phyloP scores from a whole-genome alignment of 2,888 invertebrate species.

The Lepidocyrtoides sp. region DNA sequence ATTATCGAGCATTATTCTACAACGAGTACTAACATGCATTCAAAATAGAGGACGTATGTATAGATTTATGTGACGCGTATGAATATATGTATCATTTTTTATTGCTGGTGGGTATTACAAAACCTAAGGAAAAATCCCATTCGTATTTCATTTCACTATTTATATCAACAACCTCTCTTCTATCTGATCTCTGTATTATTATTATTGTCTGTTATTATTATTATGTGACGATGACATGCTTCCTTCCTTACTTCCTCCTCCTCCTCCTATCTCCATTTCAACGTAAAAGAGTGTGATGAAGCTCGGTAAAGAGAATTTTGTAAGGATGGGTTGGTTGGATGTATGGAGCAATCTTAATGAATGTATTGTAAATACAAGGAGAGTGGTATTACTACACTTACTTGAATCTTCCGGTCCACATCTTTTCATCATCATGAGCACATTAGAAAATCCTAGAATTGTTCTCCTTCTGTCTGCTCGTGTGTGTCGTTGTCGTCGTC shows the following conservation, averaged over 20 bases:
- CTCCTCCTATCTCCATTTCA: neutral
- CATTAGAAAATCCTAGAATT: neutral
- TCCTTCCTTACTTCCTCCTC: neutral
- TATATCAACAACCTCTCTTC: neutral
- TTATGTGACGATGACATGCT: neutral
- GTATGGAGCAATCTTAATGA: neutral
- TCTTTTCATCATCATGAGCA: neutral
- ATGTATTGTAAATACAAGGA: slow-evolving; percentile 23
- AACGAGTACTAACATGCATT: neutral
- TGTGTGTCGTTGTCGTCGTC: neutral
- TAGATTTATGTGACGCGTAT: neutral
- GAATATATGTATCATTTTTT: neutral
- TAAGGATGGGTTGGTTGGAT: neutral
- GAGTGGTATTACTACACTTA: neutral
- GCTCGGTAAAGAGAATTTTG: neutral
- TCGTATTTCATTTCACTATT: neutral
- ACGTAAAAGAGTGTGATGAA: neutral
- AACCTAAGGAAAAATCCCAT: neutral
- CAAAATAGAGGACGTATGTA: no score
- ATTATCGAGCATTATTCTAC: no score
- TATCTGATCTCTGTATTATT: no score
- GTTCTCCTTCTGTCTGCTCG: neutral
- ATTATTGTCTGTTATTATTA: neutral
- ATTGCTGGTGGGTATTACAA: neutral
- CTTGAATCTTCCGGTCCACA: slow-evolving; percentile 15